Evolutionary conservation across 2,888 invertebrate species (phyloP).

Genomic region (Petrolisthes manimaculis): DNA sequence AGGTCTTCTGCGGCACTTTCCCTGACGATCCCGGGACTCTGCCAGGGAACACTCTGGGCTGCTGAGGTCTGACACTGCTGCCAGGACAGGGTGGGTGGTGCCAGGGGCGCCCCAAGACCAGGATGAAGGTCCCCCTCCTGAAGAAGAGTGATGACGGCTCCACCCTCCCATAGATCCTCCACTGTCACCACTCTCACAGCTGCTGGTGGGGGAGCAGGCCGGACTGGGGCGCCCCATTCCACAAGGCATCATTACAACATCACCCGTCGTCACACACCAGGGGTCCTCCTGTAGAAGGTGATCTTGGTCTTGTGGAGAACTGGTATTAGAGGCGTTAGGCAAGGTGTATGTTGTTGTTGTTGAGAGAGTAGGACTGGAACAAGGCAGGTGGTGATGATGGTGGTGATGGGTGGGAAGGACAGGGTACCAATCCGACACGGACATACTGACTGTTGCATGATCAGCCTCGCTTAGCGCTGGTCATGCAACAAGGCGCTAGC

Average conservation of each 20-base stretch:
- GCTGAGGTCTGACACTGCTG: slow-evolving; percentile 40
- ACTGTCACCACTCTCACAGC: slow-evolving; percentile 50
- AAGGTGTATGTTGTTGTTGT: slow-evolving; percentile 40
- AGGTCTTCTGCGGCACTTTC: slow-evolving; percentile 44
- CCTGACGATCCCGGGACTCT: slow-evolving; percentile 32
- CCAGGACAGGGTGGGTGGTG: slow-evolving; percentile 57
- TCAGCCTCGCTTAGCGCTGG: not conserved
- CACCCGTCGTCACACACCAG: slow-evolving; percentile 18
- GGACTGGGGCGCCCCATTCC: slow-evolving; percentile 49
- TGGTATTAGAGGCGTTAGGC: not conserved
- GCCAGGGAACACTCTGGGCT: slow-evolving; percentile 32
- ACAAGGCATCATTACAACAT: not conserved
- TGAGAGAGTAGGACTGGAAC: slow-evolving; percentile 41
- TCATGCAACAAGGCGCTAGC: too few relatives aligned
- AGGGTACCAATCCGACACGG: slow-evolving; percentile 55
- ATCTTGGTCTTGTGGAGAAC: slow-evolving; percentile 2
- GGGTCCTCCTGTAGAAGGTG: not conserved
- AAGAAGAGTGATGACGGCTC: slow-evolving; percentile 1
- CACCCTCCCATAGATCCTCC: slow-evolving; percentile 30
- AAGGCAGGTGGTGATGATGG: slow-evolving; percentile 26
- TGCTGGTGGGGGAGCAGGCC: slow-evolving; percentile 43
- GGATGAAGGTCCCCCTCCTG: slow-evolving; percentile 33
- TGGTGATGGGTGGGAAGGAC: slow-evolving; percentile 27
- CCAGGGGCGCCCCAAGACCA: slow-evolving; percentile 59
- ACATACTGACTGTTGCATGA: slow-evolving; percentile 42